These are phyloP conservation scores for Odontamblyopus rebecca DNA, from an alignment of 2,797 vertebrate genomes.

Conservation along the genomic window DNA sequence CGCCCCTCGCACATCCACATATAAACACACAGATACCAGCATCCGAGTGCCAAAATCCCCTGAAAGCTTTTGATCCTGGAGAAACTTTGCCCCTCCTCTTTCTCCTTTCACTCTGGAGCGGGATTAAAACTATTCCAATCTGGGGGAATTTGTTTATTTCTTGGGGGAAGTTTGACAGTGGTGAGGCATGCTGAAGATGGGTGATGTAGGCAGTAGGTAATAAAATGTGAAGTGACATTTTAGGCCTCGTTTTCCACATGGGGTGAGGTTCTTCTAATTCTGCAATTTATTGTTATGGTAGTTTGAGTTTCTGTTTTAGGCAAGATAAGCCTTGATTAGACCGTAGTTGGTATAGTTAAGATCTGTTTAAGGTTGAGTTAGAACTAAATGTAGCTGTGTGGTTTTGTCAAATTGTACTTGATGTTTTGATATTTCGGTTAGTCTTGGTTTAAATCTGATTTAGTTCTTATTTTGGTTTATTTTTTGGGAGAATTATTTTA, in stretches of 20 bases:
- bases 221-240: neutral
- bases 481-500: no score
- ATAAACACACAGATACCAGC: conserved; percentile 51
- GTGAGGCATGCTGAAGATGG: neutral
- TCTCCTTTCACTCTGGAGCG: conserved; percentile 25
- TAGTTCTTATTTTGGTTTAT: no score
- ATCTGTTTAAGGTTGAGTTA: no score
- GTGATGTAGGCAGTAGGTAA: neutral
- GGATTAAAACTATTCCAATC: conserved; percentile 53
- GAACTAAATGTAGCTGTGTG: no score
- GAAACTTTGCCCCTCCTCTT: conserved; percentile 36
- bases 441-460: no score
- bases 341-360: no score
- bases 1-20: neutral
- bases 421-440: no score
- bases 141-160: conserved; percentile 27
- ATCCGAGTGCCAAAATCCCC: conserved; percentile 62
- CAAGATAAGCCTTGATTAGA: no score
- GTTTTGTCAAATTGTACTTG: no score
- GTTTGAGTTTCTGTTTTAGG: no score
- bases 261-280: neutral
- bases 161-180: conserved; percentile 20
- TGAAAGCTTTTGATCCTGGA: conserved; percentile 70
- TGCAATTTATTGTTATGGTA: neutral
- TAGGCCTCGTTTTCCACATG: neutral